Conservation (phyloP, 2,113 vertebrate genomes). For the Hemiprocne comata region DNA sequence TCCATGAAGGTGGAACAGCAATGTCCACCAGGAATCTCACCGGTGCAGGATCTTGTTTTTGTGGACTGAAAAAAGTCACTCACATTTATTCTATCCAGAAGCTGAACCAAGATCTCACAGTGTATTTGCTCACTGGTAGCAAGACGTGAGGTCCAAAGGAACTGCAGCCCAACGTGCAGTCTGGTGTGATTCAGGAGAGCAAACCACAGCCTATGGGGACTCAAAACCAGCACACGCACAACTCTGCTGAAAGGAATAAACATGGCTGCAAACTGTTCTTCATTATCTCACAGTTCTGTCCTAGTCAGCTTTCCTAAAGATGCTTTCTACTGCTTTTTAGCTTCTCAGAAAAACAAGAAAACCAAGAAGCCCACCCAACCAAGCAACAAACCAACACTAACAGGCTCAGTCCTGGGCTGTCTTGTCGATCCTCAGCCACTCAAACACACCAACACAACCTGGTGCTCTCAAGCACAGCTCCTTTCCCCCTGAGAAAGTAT, state of each 20-base stretch:
- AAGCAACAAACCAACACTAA: background rate
- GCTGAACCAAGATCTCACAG: background rate
- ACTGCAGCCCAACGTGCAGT: background rate
- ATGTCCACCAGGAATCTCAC: too few species aligned
- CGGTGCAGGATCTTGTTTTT: background rate
- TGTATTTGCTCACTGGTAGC: background rate
- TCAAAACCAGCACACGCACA: background rate
- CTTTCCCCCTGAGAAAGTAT: background rate
- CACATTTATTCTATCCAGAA: background rate
- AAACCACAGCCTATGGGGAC: background rate
- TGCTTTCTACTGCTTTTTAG: background rate
- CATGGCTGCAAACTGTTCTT: background rate
- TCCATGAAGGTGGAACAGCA: background rate
- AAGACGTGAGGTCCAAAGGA: background rate
- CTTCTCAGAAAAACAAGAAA: background rate
- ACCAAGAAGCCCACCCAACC: background rate
- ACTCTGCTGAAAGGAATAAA: background rate
- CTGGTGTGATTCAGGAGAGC: background rate
- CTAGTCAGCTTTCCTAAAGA: background rate
- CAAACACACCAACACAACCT: background rate
- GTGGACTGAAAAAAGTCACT: background rate
- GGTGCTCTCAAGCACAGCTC: background rate
- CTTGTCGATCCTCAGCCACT: background rate
- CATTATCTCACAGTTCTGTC: background rate
- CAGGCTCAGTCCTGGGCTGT: background rate